Evolutionary conservation across 2,888 invertebrate genomes (phyloP), one percentile per base, ranked within the genome.

Genomic region (Caenorhabditis imperialis): DNA sequence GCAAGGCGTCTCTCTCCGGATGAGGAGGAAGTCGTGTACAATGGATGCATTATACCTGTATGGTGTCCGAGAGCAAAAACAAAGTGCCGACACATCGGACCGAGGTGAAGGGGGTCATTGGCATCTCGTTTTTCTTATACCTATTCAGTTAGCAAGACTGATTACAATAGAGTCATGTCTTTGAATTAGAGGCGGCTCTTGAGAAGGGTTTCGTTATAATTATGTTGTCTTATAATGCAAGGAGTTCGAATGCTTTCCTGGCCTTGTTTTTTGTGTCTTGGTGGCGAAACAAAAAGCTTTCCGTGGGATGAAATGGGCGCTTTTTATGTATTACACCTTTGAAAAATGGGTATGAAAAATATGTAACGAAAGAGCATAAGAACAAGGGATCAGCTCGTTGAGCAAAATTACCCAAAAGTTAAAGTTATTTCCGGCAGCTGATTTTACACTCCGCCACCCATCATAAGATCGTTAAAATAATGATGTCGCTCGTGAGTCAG

Each of bases 51-150:
- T 73, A 70, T 55, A 48, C 50, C 50, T 62, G 57, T 42, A 57
- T 54, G 16, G 25, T 25, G 35, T 44, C 57, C 37, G 65, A 44
- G 23, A 65, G 71, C 71, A 62, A 62, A 55, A 71, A 71, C 71
- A 67, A 57, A 71, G 62, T 62, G 57, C 71, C 71, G 71, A 71
- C 71, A 57, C 40, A n/a, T n/a, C n/a, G n/a, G n/a, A n/a, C n/a
- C n/a, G n/a, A 16, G 27, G 54, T 30, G 60, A 60, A 55, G 57
- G 61, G 55, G 73, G 65, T 65, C 73, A 65, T 60, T 60, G 54
- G 71, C 71, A 71, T 72, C 51, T 58, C 58, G 38, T 44, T 62
- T 62, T 71, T 62, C 58, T 60, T 58, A 37, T 63, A 44, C 50
- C 65, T 67, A 67, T 67, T 67, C 67, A 67, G 67, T 57, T 51